These are phyloP conservation scores for Triplophysa tibetana DNA, from an alignment of 2,113 vertebrate genomes.

Conservation along the genomic window DNA sequence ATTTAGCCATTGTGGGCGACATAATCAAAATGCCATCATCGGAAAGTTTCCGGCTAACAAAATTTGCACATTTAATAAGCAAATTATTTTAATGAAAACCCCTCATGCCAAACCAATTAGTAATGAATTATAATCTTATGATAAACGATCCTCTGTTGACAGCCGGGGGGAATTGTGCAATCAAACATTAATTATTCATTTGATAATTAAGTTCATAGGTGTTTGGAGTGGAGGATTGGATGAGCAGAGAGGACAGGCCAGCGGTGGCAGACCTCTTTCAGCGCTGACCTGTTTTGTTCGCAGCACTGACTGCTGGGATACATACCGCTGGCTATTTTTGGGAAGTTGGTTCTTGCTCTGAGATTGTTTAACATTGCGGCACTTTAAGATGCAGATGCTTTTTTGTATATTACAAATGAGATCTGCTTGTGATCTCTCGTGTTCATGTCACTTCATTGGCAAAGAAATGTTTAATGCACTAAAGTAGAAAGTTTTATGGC, in stretches of 20 bases:
- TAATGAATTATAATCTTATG: conserved; percentile 79
- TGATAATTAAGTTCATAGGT: conserved; percentile 82
- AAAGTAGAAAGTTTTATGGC: too few relatives aligned
- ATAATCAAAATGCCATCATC: conserved; percentile 44
- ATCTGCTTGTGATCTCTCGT: background rate
- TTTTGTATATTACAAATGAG: too few relatives aligned
- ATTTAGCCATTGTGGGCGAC: conserved; percentile 22
- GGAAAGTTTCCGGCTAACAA: conserved; percentile 69
- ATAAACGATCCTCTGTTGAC: conserved; percentile 81
- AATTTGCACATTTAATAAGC: conserved; percentile 77
- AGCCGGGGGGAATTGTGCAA: conserved; percentile 74
- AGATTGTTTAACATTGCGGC: conserved; percentile 35
- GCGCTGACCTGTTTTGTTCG: conserved; percentile 41
- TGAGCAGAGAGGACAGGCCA: conserved; percentile 27
- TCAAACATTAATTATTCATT: conserved; percentile 83
- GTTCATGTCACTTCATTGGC: background rate
- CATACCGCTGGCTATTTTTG: conserved; percentile 42
- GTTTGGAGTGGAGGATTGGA: conserved; percentile 47
- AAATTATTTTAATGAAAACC: conserved; percentile 77
- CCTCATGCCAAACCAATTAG: conserved; percentile 80
- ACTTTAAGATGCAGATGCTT: background rate
- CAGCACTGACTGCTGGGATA: conserved; percentile 34
- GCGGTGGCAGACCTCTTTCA: conserved; percentile 15
- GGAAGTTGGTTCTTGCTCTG: background rate
- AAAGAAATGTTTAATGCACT: too few relatives aligned